Conservation (phyloP, 2,113 vertebrate genomes). For the Vanacampus margaritifer region DNA sequence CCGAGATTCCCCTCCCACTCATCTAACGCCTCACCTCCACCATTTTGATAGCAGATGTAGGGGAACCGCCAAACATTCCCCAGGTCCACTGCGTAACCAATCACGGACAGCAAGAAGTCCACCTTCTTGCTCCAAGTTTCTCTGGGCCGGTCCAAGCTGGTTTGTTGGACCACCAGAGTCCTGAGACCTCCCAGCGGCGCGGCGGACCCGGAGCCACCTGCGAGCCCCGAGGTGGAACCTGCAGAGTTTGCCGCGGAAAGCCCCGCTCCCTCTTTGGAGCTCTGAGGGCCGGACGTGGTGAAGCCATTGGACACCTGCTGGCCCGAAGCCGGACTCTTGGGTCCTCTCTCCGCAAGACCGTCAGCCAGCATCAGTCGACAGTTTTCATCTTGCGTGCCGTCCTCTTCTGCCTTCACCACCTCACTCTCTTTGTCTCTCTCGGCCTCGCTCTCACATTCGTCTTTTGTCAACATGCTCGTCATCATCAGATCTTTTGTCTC, state of each 20-base stretch:
- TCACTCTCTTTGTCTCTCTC: slow-evolving; percentile 58
- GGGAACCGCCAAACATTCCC: slow-evolving; percentile 98
- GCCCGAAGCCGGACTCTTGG: slow-evolving; percentile 61
- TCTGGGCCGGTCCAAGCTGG: slow-evolving; percentile 76
- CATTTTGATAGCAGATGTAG: slow-evolving; percentile 97
- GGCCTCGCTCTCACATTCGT: slow-evolving; percentile 46
- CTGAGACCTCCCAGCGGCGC: slow-evolving; percentile 51
- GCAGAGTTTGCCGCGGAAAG: slow-evolving; percentile 25
- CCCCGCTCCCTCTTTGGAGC: slow-evolving; percentile 62
- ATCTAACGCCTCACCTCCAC: slow-evolving; percentile 85
- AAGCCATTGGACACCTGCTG: slow-evolving; percentile 86
- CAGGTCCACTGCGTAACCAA: slow-evolving; percentile 95
- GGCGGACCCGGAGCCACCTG: slow-evolving; percentile 23
- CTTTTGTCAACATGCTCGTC: slow-evolving; percentile 61
- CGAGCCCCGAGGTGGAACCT: slow-evolving; percentile 21
- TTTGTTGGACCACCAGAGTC: slow-evolving; percentile 80
- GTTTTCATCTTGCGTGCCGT: slow-evolving; percentile 72
- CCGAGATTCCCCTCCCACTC: not conserved
- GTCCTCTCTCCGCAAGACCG: slow-evolving; percentile 52
- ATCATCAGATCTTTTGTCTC: slow-evolving; percentile 77
- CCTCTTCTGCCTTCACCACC: slow-evolving; percentile 65
- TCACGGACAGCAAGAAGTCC: slow-evolving; percentile 95
- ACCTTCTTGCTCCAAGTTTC: slow-evolving; percentile 98
- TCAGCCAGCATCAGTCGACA: slow-evolving; percentile 69
- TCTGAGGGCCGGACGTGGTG: slow-evolving; percentile 74